Evolutionary conservation across 2,797 vertebrate genomes (phyloP).

Genomic region (Echiichthys vipera): DNA sequence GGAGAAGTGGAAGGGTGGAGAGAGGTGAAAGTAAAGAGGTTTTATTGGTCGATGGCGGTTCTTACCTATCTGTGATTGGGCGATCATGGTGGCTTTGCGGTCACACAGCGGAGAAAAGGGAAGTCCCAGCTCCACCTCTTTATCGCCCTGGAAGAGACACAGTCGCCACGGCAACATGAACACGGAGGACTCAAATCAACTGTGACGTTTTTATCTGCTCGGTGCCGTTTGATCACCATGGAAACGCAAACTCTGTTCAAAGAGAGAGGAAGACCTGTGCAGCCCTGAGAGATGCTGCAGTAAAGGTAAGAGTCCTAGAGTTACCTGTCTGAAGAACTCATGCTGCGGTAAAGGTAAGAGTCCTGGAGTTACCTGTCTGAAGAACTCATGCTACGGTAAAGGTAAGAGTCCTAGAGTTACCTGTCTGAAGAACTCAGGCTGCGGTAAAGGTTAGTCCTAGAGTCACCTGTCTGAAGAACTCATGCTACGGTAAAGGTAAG

Average conservation of each 20-base stretch:
- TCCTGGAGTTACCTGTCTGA: no score
- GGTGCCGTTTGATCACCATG: background rate
- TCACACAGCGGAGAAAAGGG: constrained; percentile 98
- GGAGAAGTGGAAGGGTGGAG: background rate
- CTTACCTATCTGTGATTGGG: constrained; percentile 98
- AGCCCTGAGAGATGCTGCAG: no score
- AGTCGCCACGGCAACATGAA: constrained; percentile 5
- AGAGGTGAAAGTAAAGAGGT: background rate
- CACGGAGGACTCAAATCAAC: background rate
- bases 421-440: no score
- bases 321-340: no score
- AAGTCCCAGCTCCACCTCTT: constrained; percentile 94
- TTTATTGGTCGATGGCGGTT: background rate
- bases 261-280: background rate
- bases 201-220: no score
- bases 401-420: no score
- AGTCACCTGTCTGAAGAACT: no score
- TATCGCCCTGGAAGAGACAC: constrained; percentile 90
- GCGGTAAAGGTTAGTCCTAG: no score
- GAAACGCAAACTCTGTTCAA: background rate
- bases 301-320: no score
- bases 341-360: no score
- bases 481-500: no score
- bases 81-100: constrained; percentile 97
- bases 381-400: no score